Conservation (phyloP, 2,797 vertebrate genomes). For the Lepus townsendii region DNA sequence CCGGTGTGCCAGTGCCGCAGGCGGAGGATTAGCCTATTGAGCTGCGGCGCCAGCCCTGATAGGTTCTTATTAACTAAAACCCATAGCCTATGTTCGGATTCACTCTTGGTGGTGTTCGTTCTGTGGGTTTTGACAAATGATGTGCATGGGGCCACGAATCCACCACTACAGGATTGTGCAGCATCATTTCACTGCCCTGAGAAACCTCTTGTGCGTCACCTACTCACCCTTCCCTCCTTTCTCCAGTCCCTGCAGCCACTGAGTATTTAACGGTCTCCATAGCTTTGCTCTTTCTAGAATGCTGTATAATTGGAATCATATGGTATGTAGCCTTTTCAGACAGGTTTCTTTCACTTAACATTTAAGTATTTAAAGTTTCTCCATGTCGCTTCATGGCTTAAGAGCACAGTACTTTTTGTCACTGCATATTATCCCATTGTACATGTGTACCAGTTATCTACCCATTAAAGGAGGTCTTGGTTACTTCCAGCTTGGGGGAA, state of each 20-base stretch:
- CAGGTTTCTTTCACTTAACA: neutral
- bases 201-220: neutral
- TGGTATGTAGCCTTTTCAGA: neutral
- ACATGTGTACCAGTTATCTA: neutral
- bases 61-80: neutral
- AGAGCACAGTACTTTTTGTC: neutral
- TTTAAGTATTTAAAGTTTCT: neutral
- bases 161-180: no score
- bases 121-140: conserved; percentile 4
- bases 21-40: no score
- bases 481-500: neutral
- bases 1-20: no score
- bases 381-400: neutral
- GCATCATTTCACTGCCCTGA: neutral
- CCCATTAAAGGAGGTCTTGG: neutral
- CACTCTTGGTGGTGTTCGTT: neutral
- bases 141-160: no score
- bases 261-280: neutral
- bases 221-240: neutral
- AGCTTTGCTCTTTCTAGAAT: neutral
- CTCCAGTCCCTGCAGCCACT: neutral
- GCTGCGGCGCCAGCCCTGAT: neutral
- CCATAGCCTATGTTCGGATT: neutral
- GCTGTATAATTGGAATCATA: neutral
- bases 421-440: neutral